Base-by-base conservation (phyloP, 2,113 vertebrate genomes). In the Corythornis madagascariensis region DNA sequence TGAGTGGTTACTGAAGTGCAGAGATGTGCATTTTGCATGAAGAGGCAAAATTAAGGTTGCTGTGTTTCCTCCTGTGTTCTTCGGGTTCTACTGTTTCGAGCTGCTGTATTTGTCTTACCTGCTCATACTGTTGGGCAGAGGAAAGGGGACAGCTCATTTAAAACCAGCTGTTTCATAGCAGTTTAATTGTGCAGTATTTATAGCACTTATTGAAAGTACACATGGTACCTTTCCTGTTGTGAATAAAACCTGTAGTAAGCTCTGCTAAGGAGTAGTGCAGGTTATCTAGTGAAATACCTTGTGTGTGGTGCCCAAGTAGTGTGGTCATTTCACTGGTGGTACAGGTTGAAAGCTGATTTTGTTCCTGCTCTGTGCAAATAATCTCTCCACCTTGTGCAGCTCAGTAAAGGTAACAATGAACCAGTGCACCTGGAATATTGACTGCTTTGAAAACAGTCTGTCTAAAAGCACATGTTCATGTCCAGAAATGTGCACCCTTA, bases 61-160 rank as follows among this genome's bases (percentile, higher is more conserved):
- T 85, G 19, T 28, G 86, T 89, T 96, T 93, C 82, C 29, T 91
- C 67, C n/a, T 77, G 9, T 64, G 52, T 95, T 88, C 69, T 95
- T 91, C 60, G 65, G 71, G 52, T 80, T 94, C 72, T 78, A 52
- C 76, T 93, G 20, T 92, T 92, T 75, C 3, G 6, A 77, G 40
- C 33, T 80, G 16, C 52, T 88, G 10, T 74, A 24, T 77, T 74
- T 67, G 26, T 76, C 26, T 77, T 59, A 50, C 59, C 43, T 28
- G 9, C 60, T 77, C 18, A 85, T 77, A 28, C 14, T 90, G 33
- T 12, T 92, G 64, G 43, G 42, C 16, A 83, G 48, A 59, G 75
- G 63, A 85, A 74, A n/a, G 47, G 66, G 72, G 61, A 25, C 21
- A 43, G 31, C 85, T 94, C 72, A 80, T 89, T 93, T 93, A n/a